Evolutionary conservation across 2,113 vertebrate species (phyloP).

Genomic region (Chlorodrepanis virens): DNA sequence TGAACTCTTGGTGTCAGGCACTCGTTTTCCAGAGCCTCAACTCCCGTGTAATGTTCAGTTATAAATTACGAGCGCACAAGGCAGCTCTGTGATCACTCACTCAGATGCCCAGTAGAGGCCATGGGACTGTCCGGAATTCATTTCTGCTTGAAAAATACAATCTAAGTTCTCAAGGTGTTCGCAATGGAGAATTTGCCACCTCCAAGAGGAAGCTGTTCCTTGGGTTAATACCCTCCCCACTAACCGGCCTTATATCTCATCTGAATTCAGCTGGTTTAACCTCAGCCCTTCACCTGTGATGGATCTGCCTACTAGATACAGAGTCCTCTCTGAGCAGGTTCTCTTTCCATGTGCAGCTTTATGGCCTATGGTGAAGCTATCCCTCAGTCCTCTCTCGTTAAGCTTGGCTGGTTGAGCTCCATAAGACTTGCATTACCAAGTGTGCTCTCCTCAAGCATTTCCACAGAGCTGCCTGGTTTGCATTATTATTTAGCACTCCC

Average conservation of each 20-base stretch:
- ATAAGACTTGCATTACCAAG: neutral
- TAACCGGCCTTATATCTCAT: neutral
- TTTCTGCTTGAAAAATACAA: neutral
- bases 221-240: neutral
- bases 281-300: neutral
- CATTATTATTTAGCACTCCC: neutral
- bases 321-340: neutral
- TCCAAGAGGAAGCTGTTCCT: neutral
- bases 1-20: neutral
- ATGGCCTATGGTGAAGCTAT: neutral
- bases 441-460: rapidly evolving
- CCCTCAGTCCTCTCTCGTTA: neutral
- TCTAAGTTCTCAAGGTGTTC: neutral
- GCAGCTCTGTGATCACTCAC: neutral
- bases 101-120: neutral
- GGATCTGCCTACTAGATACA: neutral
- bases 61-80: neutral
- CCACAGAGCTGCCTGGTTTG: neutral
- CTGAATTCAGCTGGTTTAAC: neutral
- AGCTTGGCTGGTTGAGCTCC: neutral
- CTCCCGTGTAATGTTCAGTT: neutral
- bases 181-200: neutral
- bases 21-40: neutral
- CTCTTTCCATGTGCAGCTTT: neutral
- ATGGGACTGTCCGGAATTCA: neutral